Conservation (phyloP, 2,888 invertebrate species). For the Nomada ferruginata region DNA sequence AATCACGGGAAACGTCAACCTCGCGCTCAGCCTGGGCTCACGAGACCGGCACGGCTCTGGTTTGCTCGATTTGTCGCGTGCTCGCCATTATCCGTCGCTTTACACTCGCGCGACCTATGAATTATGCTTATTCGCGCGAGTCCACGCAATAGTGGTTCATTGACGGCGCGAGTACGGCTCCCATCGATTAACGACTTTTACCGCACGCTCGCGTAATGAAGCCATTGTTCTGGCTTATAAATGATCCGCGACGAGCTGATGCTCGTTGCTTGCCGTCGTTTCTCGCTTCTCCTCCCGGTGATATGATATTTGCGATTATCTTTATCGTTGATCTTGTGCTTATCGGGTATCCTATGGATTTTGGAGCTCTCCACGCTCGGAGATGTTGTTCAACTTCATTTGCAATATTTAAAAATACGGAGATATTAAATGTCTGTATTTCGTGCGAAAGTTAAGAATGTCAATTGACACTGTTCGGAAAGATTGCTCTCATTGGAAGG, state of each 20-base stretch:
- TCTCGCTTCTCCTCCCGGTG: not conserved
- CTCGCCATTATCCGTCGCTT: conserved; percentile 17
- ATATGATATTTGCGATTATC: too few relatives aligned
- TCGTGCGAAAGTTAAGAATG: too few relatives aligned
- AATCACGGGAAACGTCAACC: conserved; percentile 7
- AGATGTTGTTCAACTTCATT: too few relatives aligned
- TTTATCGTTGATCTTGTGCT: too few relatives aligned
- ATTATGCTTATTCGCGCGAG: conserved; percentile 33
- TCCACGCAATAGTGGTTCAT: conserved; percentile 36
- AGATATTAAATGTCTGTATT: too few relatives aligned
- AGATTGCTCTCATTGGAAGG: too few relatives aligned
- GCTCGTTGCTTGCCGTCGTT: conserved; percentile 16
- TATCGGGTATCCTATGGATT: too few relatives aligned
- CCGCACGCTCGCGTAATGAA: conserved; percentile 24
- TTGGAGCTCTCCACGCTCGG: too few relatives aligned
- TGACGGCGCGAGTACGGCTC: conserved; percentile 7
- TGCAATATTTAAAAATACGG: too few relatives aligned
- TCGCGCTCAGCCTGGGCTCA: not conserved
- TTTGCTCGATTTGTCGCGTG: conserved; percentile 36
- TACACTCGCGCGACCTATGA: conserved; percentile 36
- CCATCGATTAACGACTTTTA: conserved; percentile 25
- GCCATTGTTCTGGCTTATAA: conserved; percentile 47
- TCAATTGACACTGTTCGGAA: too few relatives aligned
- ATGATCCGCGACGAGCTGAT: conserved; percentile 15
- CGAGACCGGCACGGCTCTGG: not conserved